phyloP scores from a whole-genome alignment of 2,797 vertebrate genomes.

The Stomatorhinus walkeri region DNA sequence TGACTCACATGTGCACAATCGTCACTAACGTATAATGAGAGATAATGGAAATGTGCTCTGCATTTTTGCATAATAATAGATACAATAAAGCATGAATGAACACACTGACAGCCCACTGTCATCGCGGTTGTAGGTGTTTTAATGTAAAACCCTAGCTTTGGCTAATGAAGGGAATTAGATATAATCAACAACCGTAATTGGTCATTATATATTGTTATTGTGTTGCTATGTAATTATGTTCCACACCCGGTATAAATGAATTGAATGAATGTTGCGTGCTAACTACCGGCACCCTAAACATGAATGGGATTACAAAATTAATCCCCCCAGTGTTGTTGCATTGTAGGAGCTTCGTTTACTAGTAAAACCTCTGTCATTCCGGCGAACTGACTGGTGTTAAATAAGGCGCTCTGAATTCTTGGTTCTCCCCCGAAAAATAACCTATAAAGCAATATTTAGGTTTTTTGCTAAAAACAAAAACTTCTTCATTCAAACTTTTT shows the following conservation, averaged over 20 bases:
- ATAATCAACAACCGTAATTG: conserved; percentile 7
- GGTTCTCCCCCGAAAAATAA: background rate
- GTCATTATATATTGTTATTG: conserved; percentile 3
- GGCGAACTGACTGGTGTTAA: background rate
- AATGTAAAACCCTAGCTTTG: conserved; percentile 4
- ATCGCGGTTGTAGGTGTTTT: background rate
- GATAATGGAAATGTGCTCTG: background rate
- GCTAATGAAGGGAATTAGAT: background rate
- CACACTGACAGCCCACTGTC: background rate
- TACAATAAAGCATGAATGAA: conserved; percentile 8
- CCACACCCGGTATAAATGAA: background rate
- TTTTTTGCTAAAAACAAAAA: conserved; percentile 9
- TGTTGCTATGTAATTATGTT: conserved; percentile 12
- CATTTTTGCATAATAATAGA: background rate
- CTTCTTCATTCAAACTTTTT: background rate
- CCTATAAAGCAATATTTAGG: background rate
- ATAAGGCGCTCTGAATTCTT: background rate
- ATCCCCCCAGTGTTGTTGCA: background rate
- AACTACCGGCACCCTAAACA: conserved; percentile 3
- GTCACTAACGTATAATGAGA: background rate
- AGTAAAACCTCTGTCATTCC: background rate
- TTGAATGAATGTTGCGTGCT: background rate
- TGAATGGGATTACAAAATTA: conserved; percentile 11
- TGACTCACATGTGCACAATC: background rate
- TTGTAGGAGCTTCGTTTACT: background rate